Evolutionary conservation across 1,140 invertebrate species (phyloP).

Genomic region (Dendrolimus punctatus): DNA sequence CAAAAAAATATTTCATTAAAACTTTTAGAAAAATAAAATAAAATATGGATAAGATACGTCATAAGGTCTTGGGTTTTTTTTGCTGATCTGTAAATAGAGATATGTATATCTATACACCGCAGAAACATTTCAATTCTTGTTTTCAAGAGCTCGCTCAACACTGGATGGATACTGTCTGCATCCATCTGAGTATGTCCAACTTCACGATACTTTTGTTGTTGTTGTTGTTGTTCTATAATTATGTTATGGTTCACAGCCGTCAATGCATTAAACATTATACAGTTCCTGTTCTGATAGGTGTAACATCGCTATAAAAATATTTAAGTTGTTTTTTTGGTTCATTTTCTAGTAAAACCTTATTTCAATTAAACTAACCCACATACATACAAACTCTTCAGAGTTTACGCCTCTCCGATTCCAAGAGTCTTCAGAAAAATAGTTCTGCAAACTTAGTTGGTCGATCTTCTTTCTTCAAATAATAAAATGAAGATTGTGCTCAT

Average conservation of each 20-base stretch:
- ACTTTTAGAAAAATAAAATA: constrained; percentile 10
- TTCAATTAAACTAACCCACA: constrained; percentile 10
- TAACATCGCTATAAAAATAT: constrained; percentile 16
- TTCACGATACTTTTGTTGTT: constrained; percentile 16
- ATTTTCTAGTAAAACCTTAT: constrained; percentile 9
- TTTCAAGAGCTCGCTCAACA: constrained; percentile 11
- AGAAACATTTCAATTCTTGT: constrained; percentile 1
- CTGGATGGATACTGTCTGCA: constrained; percentile 10
- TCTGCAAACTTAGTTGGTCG: too few relatives aligned
- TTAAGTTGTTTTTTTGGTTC: constrained; percentile 3
- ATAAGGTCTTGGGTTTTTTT: constrained; percentile 5
- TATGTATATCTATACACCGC: constrained; percentile 8
- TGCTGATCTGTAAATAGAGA: constrained; percentile 4
- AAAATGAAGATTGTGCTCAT: too few relatives aligned
- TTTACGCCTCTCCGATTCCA: constrained; percentile 6
- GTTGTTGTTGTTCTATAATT: constrained; percentile 18
- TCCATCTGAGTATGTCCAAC: constrained; percentile 15
- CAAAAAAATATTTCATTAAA: not conserved
- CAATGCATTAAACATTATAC: constrained; percentile 12
- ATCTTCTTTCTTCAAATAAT: too few relatives aligned
- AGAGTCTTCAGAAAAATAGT: too few relatives aligned
- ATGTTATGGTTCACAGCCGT: constrained; percentile 16
- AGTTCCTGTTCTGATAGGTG: constrained; percentile 18
- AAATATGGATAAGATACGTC: constrained; percentile 11
- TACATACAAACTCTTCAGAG: constrained; percentile 15